Conservation (phyloP, 2,797 vertebrate species). For the Synanceia verrucosa region DNA sequence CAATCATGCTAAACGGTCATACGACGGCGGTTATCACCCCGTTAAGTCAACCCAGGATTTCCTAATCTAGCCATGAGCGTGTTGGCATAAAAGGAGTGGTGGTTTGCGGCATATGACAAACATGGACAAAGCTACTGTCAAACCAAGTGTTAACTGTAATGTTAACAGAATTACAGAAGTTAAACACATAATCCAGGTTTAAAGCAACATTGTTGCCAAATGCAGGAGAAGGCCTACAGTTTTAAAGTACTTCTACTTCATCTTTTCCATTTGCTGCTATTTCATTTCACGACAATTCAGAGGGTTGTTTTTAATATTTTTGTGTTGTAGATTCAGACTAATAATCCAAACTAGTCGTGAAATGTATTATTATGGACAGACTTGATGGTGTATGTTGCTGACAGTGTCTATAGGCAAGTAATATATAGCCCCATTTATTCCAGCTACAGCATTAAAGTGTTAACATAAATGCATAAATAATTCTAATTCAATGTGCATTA, state of each 20-base stretch:
- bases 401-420: neutral
- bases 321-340: neutral
- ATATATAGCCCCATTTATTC: neutral
- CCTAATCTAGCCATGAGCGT: neutral
- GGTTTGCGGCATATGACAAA: neutral
- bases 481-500: too few relatives aligned
- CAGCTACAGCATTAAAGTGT: neutral
- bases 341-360: neutral
- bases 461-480: too few relatives aligned
- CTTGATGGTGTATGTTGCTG: too few relatives aligned
- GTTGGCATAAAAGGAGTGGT: neutral
- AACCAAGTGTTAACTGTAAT: neutral
- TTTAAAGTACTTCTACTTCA: neutral
- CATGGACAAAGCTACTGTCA: neutral
- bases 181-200: neutral
- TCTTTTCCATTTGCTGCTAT: neutral
- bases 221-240: neutral
- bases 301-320: too few relatives aligned
- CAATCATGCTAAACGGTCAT: neutral
- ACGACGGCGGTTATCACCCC: neutral
- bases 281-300: neutral
- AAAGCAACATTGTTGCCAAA: neutral
- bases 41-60: neutral
- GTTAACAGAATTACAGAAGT: neutral
- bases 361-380: neutral